Base-by-base conservation (phyloP, 1,140 invertebrate species). In the Heliconius eleuchia region DNA sequence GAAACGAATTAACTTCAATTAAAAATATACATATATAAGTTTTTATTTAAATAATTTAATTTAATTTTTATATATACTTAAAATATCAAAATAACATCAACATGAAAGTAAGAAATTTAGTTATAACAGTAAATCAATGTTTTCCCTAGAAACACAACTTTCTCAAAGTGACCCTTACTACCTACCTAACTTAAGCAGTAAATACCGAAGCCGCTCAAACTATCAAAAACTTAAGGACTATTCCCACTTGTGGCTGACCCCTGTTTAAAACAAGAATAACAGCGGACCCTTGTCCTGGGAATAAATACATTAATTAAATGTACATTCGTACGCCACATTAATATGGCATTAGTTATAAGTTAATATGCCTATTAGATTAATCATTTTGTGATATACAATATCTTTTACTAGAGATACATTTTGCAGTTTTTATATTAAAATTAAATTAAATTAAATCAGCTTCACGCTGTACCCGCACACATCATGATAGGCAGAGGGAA, bases 161-260 rank as follows among this genome's bases (percentile, higher is more conserved):
- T 83, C 79, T 78, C 79, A 73, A 86, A 87, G 84, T 88, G 82
- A 85, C 82, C 82, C 82, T 81, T 80, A 85, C 13, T 46, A 16
- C 13, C 4, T 46, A 83, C 13, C 4, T 46, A 83, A 85, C 84
- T 85, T 85, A 81, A 84, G 73, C 83, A 84, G 86, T 87, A 87
- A 93, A 93, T 93, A 93, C 87, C 78, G 88, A 90, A 91, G 86
- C 87, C 90, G 86, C 83, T 89, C 87, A 87, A 92, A 93, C 92
- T 92, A 91, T 92, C 92, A 93, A 92, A 92, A 93, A 93, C 92
- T 91, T 91, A 85, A 88, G 86, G 84, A 88, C 87, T 88, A 88
- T 89, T 90, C 88, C 91, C 90, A 87, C 88, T 91, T 86, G 89
- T 84, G 86, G 84, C 86, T 86, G 86, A 89, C 87, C 88, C 87